Conservation (phyloP, 2,888 invertebrate genomes). For the Amaurobius ferox region DNA sequence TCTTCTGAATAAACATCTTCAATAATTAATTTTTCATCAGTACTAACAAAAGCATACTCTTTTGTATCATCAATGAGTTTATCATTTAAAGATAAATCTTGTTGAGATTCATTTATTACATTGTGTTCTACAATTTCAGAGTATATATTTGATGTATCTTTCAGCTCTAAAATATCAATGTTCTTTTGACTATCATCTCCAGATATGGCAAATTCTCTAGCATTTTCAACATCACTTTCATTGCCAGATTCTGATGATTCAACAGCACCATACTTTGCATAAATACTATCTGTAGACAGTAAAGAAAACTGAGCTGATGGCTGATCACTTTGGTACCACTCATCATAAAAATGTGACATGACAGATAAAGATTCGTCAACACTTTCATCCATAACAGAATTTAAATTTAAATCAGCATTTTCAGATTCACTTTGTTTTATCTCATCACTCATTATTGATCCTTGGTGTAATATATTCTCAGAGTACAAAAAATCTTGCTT, state of each 20-base stretch:
- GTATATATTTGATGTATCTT: no score
- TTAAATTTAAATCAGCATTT: not conserved
- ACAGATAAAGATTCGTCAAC: constrained; percentile 40
- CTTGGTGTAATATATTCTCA: not conserved
- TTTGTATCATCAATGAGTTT: no score
- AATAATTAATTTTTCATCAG: no score
- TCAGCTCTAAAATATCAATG: no score
- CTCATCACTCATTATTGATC: not conserved
- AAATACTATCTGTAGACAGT: constrained; percentile 23
- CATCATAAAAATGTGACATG: constrained; percentile 68
- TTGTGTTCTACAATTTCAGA: no score
- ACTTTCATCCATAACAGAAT: not conserved
- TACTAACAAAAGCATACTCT: no score
- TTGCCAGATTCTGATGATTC: constrained; percentile 42
- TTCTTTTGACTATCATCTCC: not conserved
- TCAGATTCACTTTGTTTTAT: not conserved
- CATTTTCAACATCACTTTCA: constrained; percentile 48
- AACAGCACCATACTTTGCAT: constrained; percentile 25
- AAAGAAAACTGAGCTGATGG: constrained; percentile 1
- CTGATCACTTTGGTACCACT: constrained; percentile 55
- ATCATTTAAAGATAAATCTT: no score
- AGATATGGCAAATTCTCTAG: not conserved
- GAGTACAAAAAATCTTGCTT: not conserved
- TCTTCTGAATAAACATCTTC: no score
- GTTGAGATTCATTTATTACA: no score